These are phyloP conservation scores for Scytalopus superciliaris DNA, from an alignment of 2,113 vertebrate genomes.

Conservation along the genomic window DNA sequence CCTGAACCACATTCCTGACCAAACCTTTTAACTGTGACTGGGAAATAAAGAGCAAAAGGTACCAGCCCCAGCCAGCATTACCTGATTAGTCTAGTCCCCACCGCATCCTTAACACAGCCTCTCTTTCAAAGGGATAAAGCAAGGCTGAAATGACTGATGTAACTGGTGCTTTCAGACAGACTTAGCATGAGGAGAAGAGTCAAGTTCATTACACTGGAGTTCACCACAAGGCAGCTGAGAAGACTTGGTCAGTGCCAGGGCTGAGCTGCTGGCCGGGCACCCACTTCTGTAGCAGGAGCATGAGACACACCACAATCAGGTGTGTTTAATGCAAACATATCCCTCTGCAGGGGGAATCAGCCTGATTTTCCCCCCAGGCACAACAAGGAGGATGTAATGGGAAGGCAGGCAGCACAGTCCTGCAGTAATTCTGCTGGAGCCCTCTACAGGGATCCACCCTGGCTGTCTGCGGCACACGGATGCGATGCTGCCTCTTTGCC, in stretches of 20 bases:
- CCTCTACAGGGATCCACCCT: background rate
- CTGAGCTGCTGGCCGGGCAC: fast-evolving
- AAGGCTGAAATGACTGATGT: background rate
- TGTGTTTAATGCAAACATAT: background rate
- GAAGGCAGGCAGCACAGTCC: background rate
- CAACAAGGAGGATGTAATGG: background rate
- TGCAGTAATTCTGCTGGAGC: background rate
- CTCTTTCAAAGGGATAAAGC: background rate
- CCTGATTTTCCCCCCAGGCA: background rate
- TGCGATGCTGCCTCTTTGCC: conserved; percentile 8
- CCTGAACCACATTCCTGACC: background rate
- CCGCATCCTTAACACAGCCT: background rate
- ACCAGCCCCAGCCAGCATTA: background rate
- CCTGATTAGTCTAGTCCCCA: background rate
- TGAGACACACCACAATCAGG: fast-evolving
- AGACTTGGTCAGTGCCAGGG: fast-evolving
- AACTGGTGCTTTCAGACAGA: background rate
- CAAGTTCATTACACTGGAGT: background rate
- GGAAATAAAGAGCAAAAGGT: background rate
- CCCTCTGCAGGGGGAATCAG: background rate
- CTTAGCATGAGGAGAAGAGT: background rate
- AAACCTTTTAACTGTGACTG: conserved; percentile 1
- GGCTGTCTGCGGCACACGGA: background rate
- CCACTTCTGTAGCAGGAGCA: background rate
- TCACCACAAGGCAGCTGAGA: background rate